Conservation (phyloP, 2,113 vertebrate genomes). For the Saguinus imperator region DNA sequence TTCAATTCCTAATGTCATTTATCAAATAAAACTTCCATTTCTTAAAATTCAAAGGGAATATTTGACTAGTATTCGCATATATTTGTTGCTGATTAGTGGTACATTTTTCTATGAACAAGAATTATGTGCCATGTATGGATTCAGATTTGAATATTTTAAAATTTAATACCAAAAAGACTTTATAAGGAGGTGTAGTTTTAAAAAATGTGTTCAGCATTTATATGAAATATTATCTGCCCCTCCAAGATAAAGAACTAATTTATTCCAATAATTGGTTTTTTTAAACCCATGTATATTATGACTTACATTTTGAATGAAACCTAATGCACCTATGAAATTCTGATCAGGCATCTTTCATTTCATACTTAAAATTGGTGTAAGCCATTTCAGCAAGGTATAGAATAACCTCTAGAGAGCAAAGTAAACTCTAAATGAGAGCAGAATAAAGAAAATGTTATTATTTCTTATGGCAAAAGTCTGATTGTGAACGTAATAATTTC, state of each 20-base stretch:
- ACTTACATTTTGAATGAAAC: slow-evolving; percentile 21
- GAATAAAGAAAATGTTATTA: not conserved
- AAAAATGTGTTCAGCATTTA: slow-evolving; percentile 9
- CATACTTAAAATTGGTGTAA: slow-evolving; percentile 19
- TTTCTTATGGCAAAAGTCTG: slow-evolving; percentile 44
- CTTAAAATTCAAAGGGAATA: not conserved
- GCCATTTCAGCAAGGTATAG: slow-evolving; percentile 14
- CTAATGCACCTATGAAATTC: slow-evolving; percentile 33
- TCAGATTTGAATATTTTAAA: not conserved
- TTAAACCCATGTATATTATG: not conserved
- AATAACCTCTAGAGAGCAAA: slow-evolving; percentile 44
- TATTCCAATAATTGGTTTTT: slow-evolving; percentile 8
- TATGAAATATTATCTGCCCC: slow-evolving; percentile 8
- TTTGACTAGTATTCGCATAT: not conserved
- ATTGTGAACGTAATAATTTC: slow-evolving; percentile 54
- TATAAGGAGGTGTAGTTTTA: not conserved
- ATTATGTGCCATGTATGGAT: not conserved
- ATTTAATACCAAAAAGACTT: not conserved
- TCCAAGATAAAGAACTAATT: not conserved
- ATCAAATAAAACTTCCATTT: not conserved
- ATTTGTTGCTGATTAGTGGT: not conserved
- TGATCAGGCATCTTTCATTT: slow-evolving; percentile 45
- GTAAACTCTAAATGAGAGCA: slow-evolving; percentile 41
- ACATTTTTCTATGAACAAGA: not conserved
- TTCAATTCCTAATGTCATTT: not conserved